Evolutionary conservation across 1,140 invertebrate species (phyloP).

Genomic region (Drosophila bocki): DNA sequence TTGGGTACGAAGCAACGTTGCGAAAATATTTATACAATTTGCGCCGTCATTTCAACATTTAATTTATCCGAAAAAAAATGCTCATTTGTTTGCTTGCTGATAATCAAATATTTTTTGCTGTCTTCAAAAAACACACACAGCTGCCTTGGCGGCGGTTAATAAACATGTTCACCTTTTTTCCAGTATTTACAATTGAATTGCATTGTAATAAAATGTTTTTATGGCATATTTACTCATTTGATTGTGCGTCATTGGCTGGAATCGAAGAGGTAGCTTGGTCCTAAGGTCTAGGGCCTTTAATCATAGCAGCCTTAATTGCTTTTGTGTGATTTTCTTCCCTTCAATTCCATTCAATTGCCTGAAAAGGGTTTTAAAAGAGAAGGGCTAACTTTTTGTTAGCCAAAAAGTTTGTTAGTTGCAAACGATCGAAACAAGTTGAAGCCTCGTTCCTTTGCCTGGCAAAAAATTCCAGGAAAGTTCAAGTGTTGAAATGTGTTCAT

Average conservation of each 20-base stretch:
- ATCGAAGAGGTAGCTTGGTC: background rate
- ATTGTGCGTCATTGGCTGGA: constrained; percentile 29
- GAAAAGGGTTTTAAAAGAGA: constrained; percentile 20
- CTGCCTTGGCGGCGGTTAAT: constrained; percentile 17
- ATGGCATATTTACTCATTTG: constrained; percentile 32
- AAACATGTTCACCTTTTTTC: constrained; percentile 44
- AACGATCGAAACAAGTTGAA: constrained; percentile 21
- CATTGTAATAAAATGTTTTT: constrained; percentile 58
- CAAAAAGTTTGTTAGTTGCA: constrained; percentile 18
- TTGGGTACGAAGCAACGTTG: constrained; percentile 17
- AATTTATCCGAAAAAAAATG: constrained; percentile 35
- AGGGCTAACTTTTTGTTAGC: constrained; percentile 65
- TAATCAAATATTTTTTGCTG: constrained; percentile 60
- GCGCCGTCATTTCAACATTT: constrained; percentile 42
- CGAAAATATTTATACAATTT: constrained; percentile 61
- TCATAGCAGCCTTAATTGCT: constrained; percentile 27
- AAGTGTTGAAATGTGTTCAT: constrained; percentile 68
- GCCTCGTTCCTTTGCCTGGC: constrained; percentile 28
- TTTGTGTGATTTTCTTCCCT: constrained; percentile 12
- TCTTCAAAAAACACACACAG: constrained; percentile 45
- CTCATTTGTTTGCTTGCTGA: constrained; percentile 28
- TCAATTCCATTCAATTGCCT: constrained; percentile 28
- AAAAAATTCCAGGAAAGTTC: constrained; percentile 75
- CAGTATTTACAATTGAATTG: constrained; percentile 52
- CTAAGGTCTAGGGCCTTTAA: constrained; percentile 37